These are phyloP conservation scores for Eonycteris spelaea DNA, from an alignment of 2,113 vertebrate species.

Conservation along the genomic window DNA sequence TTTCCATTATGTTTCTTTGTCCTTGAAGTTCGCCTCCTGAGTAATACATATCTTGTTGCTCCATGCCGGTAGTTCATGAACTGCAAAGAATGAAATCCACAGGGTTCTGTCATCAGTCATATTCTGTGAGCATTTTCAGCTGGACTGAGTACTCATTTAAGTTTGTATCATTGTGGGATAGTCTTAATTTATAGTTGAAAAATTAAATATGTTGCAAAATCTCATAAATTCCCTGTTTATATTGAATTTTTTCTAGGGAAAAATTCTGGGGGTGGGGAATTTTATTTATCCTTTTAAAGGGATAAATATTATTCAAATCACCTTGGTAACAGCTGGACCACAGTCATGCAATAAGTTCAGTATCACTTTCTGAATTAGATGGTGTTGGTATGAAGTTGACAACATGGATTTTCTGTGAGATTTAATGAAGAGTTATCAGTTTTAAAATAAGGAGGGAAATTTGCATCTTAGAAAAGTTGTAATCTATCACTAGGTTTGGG, in stretches of 20 bases:
- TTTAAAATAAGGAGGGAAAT: constrained; percentile 52
- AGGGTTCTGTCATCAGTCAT: constrained; percentile 4
- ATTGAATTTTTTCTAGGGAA: constrained; percentile 69
- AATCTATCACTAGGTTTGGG: not conserved
- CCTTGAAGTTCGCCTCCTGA: not conserved
- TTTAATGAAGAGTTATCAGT: constrained; percentile 56
- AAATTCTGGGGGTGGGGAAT: constrained; percentile 33
- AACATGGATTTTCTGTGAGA: constrained; percentile 60
- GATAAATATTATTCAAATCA: constrained; percentile 78
- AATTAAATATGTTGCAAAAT: constrained; percentile 52
- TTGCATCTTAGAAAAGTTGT: not conserved
- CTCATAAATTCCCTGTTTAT: constrained; percentile 67
- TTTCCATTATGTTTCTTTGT: not conserved
- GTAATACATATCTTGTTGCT: not conserved
- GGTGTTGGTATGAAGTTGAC: constrained; percentile 60
- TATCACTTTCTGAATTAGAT: constrained; percentile 74
- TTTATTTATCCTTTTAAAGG: constrained; percentile 73
- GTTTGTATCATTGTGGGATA: not conserved
- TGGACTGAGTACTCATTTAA: not conserved
- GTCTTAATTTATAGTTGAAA: constrained; percentile 20
- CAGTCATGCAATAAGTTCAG: constrained; percentile 71
- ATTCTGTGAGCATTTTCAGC: not conserved
- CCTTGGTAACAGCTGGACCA: constrained; percentile 74
- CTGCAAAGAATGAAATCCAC: not conserved
- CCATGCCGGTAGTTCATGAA: not conserved